Base-by-base conservation (phyloP, 2,888 invertebrate species). In the Agrochola circellaris region DNA sequence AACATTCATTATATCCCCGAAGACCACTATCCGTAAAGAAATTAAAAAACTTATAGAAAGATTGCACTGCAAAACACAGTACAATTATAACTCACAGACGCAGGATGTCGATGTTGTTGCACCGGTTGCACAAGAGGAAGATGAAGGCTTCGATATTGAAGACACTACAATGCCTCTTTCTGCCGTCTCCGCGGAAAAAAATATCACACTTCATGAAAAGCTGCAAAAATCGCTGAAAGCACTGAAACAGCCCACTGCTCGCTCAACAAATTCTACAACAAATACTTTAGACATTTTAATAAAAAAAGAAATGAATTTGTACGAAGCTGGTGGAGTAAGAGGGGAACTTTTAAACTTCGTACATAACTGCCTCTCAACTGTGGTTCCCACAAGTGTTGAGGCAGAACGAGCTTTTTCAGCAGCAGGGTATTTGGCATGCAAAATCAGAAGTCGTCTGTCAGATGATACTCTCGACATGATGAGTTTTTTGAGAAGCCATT, bases 331-430 rank as follows among this genome's bases (percentile, higher is more conserved):
- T 48, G 79, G 79, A 34, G 51, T 54, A 74, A 75, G 56, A 75
- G 74, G 71, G 30, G 74, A 79, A 79, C 71, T 75, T 72, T 77
- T 83, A 73, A 67, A 80, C 67, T 83, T 83, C 66, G 75, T 65
- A 54, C 62, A 83, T 75, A 70, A 80, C 71, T 73, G 82, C 70
- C 72, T 75, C 56, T 69, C 66, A 72, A 61, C 76, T 74, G 82
- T 75, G 73, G 80, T 80, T 75, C 81, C 81, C 48, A 85, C 81
- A 66, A 83, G 77, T 66, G 82, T 86, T 75, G 84, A 84, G 74
- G 73, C 82, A 51, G 81, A 86, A 75, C 73, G 83, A 71, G 84
- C 82, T 34, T 84, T 81, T 56, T 84, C 81, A 73, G 78, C 82
- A 42, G 82, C 81, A 62, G 81, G 81, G 72, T 84, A 84, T 77